Percentiles rank a stretch among this genome's conserved stretches.
phyloP scores from a whole-genome alignment of 92 coral and sea anemone genomes.

The Ricordea florida region DNA sequence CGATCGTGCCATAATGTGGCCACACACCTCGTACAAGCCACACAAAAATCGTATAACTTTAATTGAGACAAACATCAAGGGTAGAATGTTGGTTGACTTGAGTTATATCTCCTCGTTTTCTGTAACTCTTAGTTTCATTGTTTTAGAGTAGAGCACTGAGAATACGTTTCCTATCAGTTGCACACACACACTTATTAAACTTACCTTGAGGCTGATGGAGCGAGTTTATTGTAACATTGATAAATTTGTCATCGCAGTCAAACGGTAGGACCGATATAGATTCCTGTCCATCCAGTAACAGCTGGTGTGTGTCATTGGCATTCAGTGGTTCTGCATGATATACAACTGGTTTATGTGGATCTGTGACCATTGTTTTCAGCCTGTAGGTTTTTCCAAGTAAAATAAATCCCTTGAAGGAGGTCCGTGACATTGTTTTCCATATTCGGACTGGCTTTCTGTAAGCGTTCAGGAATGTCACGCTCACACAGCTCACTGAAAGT shows the following conservation, averaged over 20 bases:
- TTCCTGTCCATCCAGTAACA: conserved; percentile 53
- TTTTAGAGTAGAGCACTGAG: too few relatives aligned
- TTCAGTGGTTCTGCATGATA: conserved; percentile 57
- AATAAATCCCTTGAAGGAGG: conserved; percentile 49
- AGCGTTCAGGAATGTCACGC: conserved; percentile 41
- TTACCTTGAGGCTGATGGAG: not conserved
- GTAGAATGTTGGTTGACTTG: too few relatives aligned
- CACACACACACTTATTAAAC: too few relatives aligned
- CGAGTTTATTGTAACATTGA: conserved; percentile 39
- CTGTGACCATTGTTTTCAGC: conserved; percentile 53
- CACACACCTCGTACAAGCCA: too few relatives aligned
- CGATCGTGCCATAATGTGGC: too few relatives aligned
- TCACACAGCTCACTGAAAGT: conserved; percentile 59
- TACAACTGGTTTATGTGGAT: conserved; percentile 34
- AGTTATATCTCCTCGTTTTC: too few relatives aligned
- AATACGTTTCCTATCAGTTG: too few relatives aligned
- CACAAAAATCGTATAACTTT: too few relatives aligned
- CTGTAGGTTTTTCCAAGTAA: conserved; percentile 38
- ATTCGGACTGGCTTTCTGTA: conserved; percentile 51
- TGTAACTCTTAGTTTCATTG: too few relatives aligned
- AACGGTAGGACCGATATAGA: conserved; percentile 48
- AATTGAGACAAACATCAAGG: too few relatives aligned
- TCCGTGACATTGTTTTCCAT: conserved; percentile 63
- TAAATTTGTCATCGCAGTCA: conserved; percentile 55
- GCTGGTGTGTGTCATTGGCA: not conserved